A percentile compares a stretch with the other conserved stretches of the same genome.
These are phyloP conservation scores for Amiota mariae DNA, from an alignment of 2,888 invertebrate genomes.

Conservation along the genomic window DNA sequence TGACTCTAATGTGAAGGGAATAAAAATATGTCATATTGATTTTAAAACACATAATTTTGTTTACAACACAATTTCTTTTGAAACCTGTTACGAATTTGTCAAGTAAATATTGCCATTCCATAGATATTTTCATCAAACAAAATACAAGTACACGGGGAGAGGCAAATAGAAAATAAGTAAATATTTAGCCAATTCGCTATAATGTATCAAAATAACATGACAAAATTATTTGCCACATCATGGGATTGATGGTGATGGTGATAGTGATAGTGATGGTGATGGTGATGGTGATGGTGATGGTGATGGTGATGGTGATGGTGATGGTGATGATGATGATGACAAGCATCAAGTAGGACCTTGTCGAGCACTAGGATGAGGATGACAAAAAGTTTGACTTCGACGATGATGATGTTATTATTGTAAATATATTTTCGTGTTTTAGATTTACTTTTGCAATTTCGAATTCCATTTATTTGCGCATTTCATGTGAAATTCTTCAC, in stretches of 20 bases:
- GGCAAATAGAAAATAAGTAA: background rate
- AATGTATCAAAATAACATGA: background rate
- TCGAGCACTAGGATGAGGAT: background rate
- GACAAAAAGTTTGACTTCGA: too few species aligned
- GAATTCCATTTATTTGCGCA: constrained; percentile 20
- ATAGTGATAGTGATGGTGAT: too few species aligned
- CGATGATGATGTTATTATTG: background rate
- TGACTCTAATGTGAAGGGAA: too few species aligned
- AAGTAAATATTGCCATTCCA: background rate
- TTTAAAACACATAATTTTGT: background rate
- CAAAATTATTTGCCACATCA: constrained; percentile 1
- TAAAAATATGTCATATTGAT: too few species aligned
- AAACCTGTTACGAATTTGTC: background rate
- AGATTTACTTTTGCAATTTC: constrained; percentile 11
- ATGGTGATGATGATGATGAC: background rate
- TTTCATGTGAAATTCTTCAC: constrained; percentile 4
- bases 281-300: too few species aligned
- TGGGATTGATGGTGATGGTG: background rate
- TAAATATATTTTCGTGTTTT: background rate
- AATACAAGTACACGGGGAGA: background rate
- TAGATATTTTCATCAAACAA: background rate
- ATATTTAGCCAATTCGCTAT: background rate
- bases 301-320: background rate
- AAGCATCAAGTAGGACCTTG: background rate
- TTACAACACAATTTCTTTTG: background rate